Base-by-base conservation (phyloP, 92 coral and sea anemone species). In the Epizoanthus rinbou region DNA sequence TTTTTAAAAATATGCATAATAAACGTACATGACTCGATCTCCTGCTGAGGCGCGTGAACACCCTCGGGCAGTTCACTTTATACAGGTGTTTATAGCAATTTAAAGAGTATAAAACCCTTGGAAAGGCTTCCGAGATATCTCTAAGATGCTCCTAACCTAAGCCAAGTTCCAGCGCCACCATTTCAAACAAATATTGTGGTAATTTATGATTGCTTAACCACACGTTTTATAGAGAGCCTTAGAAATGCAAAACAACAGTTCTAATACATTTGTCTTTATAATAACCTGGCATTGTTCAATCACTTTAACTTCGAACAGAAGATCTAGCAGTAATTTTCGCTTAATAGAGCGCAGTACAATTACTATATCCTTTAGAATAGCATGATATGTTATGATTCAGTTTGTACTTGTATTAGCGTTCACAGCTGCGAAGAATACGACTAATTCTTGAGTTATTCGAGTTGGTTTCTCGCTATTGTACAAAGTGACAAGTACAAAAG, bases 21-120 rank as follows among this genome's bases (percentile, higher is more conserved):
- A 78, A 78, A 57, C n/a, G n/a, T n/a, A n/a, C 57, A 62, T 3
- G 70, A 78, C 37, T 62, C 82, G 69, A 6, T 1, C 6, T 19
- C 82, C 82, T 19, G 82, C 82, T 76, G 82, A 3, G 57, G 25
- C 7, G 28, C 6, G 71, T 62, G 71, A 78, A 78, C 70, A 62
- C 72, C 43, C 45, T 62, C 2, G 41, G 53, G 59, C 37, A 50
- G 52, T 43, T 41, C 22, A 53, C n/a, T 19, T 60, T 62, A 1
- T 22, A 57, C 82, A 78, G 82, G 82, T 78, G 82, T 59, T 33
- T 59, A 6, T 2, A 64, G 2, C 22, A 75, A 57, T 22, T 78
- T 78, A 33, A 14, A 31, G 28, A 63, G 56, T 37, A 39, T 43
- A 22, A 24, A 41, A 71, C 13, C 57, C 18, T n/a, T 45, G 76